These are phyloP conservation scores for Cichladusa arquata DNA, from an alignment of 2,113 vertebrate genomes.

Conservation along the genomic window DNA sequence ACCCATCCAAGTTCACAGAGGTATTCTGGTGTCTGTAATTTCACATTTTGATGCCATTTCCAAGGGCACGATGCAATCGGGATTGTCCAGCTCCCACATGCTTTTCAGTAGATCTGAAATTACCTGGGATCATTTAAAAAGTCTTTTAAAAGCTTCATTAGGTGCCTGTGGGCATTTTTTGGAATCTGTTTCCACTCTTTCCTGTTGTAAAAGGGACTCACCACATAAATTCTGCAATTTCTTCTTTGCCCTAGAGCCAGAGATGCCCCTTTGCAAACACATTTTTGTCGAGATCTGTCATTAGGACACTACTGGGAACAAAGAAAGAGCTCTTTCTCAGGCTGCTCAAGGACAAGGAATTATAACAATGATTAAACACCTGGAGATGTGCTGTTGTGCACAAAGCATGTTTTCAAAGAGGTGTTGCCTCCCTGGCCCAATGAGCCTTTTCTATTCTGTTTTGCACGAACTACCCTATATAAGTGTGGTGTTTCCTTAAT, in stretches of 20 bases:
- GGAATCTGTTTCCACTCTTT: background rate
- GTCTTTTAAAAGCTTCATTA: background rate
- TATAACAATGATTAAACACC: too few relatives aligned
- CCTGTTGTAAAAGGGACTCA: background rate
- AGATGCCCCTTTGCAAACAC: background rate
- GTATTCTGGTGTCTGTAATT: background rate
- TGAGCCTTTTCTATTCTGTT: too few relatives aligned
- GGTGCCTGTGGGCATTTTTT: background rate
- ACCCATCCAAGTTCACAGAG: background rate
- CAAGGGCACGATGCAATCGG: fast-evolving
- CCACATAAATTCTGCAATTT: fast-evolving
- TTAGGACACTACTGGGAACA: too few relatives aligned
- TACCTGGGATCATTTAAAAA: fast-evolving
- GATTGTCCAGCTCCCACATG: background rate
- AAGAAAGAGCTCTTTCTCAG: too few relatives aligned
- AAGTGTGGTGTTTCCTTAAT: too few relatives aligned
- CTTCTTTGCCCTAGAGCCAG: background rate
- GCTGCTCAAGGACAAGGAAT: too few relatives aligned
- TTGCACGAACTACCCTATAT: too few relatives aligned
- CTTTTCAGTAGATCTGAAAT: background rate
- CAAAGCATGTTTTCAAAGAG: too few relatives aligned
- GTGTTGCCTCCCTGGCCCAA: too few relatives aligned
- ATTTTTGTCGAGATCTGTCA: background rate
- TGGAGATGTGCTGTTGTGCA: too few relatives aligned
- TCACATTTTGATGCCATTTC: background rate